Percentiles rank a stretch among this genome's conserved stretches.
These are phyloP conservation scores for Plebejus argus DNA, from an alignment of 2,888 invertebrate genomes.

Conservation along the genomic window DNA sequence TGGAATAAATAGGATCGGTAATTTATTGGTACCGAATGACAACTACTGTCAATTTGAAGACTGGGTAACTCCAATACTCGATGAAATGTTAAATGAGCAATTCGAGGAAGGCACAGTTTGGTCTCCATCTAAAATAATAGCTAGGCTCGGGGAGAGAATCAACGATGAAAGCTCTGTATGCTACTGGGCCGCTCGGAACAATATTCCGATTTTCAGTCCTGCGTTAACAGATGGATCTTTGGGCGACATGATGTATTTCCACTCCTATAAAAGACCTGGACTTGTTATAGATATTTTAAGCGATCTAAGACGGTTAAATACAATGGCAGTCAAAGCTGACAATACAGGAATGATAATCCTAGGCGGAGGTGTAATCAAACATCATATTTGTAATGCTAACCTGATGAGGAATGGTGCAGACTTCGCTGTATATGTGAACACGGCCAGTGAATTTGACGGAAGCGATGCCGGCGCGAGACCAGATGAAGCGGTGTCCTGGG, in stretches of 20 bases:
- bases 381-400: constrained; percentile 99
- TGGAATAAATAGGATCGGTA: constrained; percentile 93
- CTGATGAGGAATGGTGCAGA: constrained; percentile 99
- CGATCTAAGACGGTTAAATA: constrained; percentile 94
- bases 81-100: constrained; percentile 95
- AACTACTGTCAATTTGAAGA: constrained; percentile 99
- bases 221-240: constrained; percentile 98
- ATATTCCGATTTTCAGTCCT: constrained; percentile 98
- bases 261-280: constrained; percentile 96
- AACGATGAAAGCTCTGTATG: constrained; percentile 95
- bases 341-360: constrained; percentile 98
- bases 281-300: constrained; percentile 95
- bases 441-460: constrained; percentile 97
- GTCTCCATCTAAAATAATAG: constrained; percentile 86
- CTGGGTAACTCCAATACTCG: constrained; percentile 96
- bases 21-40: constrained; percentile 97
- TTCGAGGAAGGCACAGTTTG: constrained; percentile 86
- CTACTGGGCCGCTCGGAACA: constrained; percentile 97
- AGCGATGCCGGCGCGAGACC: constrained; percentile 98
- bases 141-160: constrained; percentile 93
- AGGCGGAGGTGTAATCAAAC: constrained; percentile 98
- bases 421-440: constrained; percentile 96
- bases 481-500: constrained; percentile 99
- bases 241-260: constrained; percentile 99
- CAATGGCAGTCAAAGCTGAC: constrained; percentile 95